These are phyloP conservation scores for Anoplophora glabripennis DNA, from an alignment of 1,140 invertebrate species.

Conservation along the genomic window DNA sequence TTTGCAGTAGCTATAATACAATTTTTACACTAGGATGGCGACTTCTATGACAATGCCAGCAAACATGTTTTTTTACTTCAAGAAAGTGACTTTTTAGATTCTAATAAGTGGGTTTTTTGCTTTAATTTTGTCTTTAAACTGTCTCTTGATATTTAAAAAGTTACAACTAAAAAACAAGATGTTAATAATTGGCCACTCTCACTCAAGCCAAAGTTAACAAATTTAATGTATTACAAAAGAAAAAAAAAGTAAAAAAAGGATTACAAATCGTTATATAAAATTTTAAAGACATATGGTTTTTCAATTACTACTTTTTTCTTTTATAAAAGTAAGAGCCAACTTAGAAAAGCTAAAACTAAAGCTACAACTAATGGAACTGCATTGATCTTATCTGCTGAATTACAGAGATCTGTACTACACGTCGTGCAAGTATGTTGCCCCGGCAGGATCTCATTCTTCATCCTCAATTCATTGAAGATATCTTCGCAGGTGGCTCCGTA, in stretches of 20 bases:
- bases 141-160: no score
- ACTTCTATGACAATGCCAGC: no score
- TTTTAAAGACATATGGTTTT: not conserved
- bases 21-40: no score
- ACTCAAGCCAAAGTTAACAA: not conserved
- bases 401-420: slow-evolving; percentile 35
- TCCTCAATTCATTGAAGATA: slow-evolving; percentile 34
- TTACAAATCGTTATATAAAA: not conserved
- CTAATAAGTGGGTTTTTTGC: no score
- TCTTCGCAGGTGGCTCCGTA: slow-evolving; percentile 38
- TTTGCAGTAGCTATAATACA: no score
- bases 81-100: no score
- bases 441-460: slow-evolving; percentile 26
- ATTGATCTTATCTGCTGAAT: slow-evolving; percentile 14
- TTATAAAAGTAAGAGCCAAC: not conserved
- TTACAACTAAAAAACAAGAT: no score
- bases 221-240: no score
- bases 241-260: no score
- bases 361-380: not conserved
- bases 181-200: no score
- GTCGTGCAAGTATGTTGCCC: slow-evolving; percentile 38
- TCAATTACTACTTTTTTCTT: not conserved
- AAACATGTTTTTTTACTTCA: no score
- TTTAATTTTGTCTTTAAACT: no score
- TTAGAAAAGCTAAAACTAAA: slow-evolving; percentile 2